These are phyloP conservation scores for Elgonia sp. DNA, from an alignment of 2,888 invertebrate species.

Conservation along the genomic window DNA sequence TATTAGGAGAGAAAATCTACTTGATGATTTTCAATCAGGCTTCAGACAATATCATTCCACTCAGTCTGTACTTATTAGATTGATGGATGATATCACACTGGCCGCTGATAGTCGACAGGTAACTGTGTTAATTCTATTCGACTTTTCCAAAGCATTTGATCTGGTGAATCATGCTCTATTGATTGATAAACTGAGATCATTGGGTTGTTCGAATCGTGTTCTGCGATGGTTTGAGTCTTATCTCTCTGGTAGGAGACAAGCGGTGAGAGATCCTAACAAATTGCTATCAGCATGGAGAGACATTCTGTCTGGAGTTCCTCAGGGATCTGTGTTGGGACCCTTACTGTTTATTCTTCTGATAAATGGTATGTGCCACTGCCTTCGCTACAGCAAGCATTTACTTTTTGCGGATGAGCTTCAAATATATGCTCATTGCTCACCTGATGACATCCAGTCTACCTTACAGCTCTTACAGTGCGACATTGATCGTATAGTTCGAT, in stretches of 20 bases:
- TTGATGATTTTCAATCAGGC: not conserved
- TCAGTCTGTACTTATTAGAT: too few relatives aligned
- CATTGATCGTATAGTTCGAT: not conserved
- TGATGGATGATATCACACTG: too few relatives aligned
- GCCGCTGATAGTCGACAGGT: too few relatives aligned
- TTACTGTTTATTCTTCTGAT: not conserved
- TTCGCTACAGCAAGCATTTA: not conserved
- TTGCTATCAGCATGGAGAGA: too few relatives aligned
- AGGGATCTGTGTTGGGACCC: not conserved
- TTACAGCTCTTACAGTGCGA: not conserved
- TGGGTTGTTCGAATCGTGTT: too few relatives aligned
- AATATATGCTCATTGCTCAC: not conserved
- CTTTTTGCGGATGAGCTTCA: not conserved
- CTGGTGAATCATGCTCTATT: not conserved
- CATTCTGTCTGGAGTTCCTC: not conserved
- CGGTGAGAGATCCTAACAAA: not conserved
- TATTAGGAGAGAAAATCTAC: not conserved
- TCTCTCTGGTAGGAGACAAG: not conserved
- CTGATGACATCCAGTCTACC: not conserved
- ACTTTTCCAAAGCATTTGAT: not conserved
- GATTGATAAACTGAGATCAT: too few relatives aligned
- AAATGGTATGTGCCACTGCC: not conserved
- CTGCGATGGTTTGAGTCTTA: not conserved
- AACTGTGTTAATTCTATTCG: not conserved
- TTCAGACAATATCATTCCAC: not conserved